Evolutionary conservation across 2,113 vertebrate species (phyloP).

Genomic region (Acinonyx jubatus): DNA sequence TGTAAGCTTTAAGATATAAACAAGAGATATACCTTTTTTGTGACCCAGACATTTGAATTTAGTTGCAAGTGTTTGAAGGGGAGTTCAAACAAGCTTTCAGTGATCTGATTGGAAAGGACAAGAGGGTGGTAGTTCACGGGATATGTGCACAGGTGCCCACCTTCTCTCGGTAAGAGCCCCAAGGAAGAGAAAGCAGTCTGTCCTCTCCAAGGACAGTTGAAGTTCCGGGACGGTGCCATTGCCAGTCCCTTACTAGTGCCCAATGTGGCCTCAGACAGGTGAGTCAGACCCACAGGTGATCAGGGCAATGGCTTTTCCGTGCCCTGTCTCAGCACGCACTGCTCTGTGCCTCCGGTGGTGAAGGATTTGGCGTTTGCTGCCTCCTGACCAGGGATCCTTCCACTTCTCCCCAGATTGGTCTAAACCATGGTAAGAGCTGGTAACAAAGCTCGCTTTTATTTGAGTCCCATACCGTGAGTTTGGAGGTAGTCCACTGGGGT

Average conservation of each 20-base stretch:
- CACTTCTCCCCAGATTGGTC: background rate
- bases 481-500: background rate
- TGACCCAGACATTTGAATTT: background rate
- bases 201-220: background rate
- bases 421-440: background rate
- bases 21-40: background rate
- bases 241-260: background rate
- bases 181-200: rapidly evolving
- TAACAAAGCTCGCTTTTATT: background rate
- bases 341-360: background rate
- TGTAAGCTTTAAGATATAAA: background rate
- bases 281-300: background rate
- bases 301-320: background rate
- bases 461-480: background rate
- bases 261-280: background rate
- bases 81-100: background rate
- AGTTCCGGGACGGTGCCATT: too few species aligned
- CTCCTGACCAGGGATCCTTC: background rate
- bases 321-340: background rate
- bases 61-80: background rate
- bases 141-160: background rate
- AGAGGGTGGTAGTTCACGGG: background rate
- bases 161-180: rapidly evolving
- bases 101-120: background rate
- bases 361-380: background rate